Evolutionary conservation across 2,113 vertebrate species (phyloP).

Genomic region (Alethe castanea): DNA sequence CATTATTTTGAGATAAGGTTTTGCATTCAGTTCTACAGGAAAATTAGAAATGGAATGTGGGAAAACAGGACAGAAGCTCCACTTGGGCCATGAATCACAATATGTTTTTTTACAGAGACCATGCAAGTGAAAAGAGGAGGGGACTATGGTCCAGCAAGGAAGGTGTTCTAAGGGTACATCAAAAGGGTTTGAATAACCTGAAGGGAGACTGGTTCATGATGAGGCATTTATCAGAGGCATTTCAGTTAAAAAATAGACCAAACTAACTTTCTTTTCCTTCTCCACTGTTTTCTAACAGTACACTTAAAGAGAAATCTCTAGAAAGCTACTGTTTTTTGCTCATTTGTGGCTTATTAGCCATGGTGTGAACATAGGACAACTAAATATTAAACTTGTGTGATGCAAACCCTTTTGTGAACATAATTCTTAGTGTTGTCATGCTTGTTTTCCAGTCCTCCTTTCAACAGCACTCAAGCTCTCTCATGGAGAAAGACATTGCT

Average conservation of each 20-base stretch:
- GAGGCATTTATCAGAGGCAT: neutral
- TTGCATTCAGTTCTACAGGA: neutral
- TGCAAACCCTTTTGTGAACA: neutral
- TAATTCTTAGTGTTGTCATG: neutral
- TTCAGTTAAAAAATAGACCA: neutral
- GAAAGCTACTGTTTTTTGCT: neutral
- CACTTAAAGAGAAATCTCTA: neutral
- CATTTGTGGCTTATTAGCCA: neutral
- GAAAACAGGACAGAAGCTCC: neutral
- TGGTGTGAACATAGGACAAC: neutral
- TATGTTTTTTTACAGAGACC: neutral
- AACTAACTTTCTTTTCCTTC: neutral
- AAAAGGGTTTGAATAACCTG: neutral
- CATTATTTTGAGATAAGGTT: neutral
- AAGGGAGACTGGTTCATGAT: neutral
- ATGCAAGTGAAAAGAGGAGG: neutral
- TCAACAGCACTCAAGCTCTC: neutral
- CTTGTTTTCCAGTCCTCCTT: neutral
- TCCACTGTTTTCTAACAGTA: neutral
- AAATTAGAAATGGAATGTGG: neutral
- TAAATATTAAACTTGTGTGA: neutral
- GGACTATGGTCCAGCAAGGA: neutral
- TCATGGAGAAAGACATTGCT: neutral
- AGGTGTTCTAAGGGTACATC: neutral
- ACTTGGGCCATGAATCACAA: neutral